Evolutionary conservation across 1,140 invertebrate genomes (phyloP), one percentile per base, ranked within the genome.

Genomic region (Zaprionus lachaisei): DNA sequence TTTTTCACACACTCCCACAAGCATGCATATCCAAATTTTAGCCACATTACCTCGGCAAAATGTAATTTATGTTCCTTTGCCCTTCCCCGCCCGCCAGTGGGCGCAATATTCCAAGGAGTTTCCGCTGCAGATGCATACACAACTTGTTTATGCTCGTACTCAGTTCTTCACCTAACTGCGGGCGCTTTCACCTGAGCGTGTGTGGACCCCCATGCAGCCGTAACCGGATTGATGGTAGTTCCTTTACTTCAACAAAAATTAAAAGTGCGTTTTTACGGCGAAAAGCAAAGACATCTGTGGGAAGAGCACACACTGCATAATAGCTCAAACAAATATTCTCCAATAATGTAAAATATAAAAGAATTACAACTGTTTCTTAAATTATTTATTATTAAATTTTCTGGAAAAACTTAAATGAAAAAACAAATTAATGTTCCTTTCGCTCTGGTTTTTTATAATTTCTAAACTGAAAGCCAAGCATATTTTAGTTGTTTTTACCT

Each of bases 11-110:
- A 20, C 15, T 15, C 11, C 44, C 24, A 47, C 5, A 38, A 9
- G n/a, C 7, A 51, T 12, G 31, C 55, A 54, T 44, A 55, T 38
- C 17, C 14, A 44, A 56, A 44, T 64, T 75, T 51, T 3, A 34
- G 15, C 7, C 17, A 26, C 41, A 28, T 55, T 72, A 15, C 60
- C 44, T 34, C 60, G 60, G 26, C 60, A 62, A 65, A 57, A 66
- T 51, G 26, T 47, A 67, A 72, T 67, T 72, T 67, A 57, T 66
- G 20, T 72, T 58, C 20, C 65, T 65, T 24, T 55, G 7, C 31
- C 28, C 9, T 3, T 31, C 7, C 28, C 28, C 28, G 7, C 28
- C 28, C 5, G 7, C 60, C 64, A 58, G 62, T 58, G 49, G 56
- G 37, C 55, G 54, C 60, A 75, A 58, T 24, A 34, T 57, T 44